Conservation (phyloP, 2,888 invertebrate genomes). For the Harpalus rufipes region DNA sequence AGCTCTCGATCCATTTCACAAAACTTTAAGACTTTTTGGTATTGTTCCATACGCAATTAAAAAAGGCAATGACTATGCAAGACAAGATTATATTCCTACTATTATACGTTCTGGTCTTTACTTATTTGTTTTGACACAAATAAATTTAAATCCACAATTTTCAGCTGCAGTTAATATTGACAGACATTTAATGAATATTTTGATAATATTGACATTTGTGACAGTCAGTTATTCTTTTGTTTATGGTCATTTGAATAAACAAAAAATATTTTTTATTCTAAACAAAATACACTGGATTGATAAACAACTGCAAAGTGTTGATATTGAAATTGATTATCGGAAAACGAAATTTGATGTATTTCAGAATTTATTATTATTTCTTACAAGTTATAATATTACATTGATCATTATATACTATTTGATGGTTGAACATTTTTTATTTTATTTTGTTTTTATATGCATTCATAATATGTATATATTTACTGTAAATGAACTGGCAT, state of each 20-base stretch:
- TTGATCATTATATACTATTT: neutral
- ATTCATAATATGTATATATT: neutral
- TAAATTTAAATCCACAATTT: neutral
- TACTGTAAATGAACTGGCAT: neutral
- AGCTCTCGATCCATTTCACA: conserved; percentile 3
- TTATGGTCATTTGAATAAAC: neutral
- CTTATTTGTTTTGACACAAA: neutral
- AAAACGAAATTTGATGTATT: neutral
- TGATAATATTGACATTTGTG: neutral
- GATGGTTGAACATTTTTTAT: neutral
- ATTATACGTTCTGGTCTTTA: neutral
- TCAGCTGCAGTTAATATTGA: neutral
- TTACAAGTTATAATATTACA: neutral
- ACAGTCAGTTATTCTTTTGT: neutral
- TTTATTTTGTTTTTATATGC: neutral
- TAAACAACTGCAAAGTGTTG: neutral
- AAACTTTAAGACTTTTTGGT: conserved; percentile 24
- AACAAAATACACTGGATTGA: conserved; percentile 2
- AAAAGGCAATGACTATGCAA: neutral
- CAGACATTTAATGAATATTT: neutral
- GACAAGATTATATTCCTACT: neutral
- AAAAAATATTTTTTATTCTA: neutral
- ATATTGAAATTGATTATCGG: neutral
- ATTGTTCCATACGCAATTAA: neutral
- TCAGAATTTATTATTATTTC: neutral